Base-by-base conservation (phyloP, 2,797 vertebrate species). In the Lerista edwardsae region DNA sequence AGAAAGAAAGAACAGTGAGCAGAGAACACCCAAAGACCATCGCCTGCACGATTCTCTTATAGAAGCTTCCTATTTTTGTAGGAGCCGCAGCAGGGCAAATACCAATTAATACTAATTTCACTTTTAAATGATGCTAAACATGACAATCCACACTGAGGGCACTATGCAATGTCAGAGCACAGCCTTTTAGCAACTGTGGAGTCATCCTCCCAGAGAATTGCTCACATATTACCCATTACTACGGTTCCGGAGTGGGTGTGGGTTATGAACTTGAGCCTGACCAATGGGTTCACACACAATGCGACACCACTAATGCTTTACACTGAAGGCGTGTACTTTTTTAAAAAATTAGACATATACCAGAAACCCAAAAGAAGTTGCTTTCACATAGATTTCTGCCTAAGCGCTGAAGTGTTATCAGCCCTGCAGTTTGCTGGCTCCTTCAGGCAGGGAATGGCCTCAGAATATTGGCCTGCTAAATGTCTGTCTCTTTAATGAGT, bases 401-500 rank as follows among this genome's bases (percentile, higher is more conserved):
- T 78, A 82, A 1, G 7, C 21, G 25, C 77, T 83, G 80, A 91
- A 91, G 85, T 23, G 74, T 31, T 1, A 61, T 0, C 0, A 61
- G 64, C 14, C 68, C 51, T 87, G 61, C 36, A 80, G 72, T 51
- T 25, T 80, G 34, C 0, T 84, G 77, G 80, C 79, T 39, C 81
- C 72, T 86, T 25, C 23, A 88, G 41, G 69, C 85, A 80, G 17
- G n/a, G 83, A 84, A 83, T 67, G 51, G 62, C 69, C 62, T 84
- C 19, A 62, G 57, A 86, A 59, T 41, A 87, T 41, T 78, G 55
- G 44, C 29, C 84, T 69, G 3, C 67, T 82, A 85, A 62, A 88
- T 72, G 62, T n/a, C 21, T 80, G 36, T 82, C 87, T 90, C n/a
- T 21, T 90, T 91, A 71, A 84, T 83, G 39, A 87, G 71, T 39